phyloP scores from a whole-genome alignment of 2,113 vertebrate genomes.

The Antechinus flavipes region DNA sequence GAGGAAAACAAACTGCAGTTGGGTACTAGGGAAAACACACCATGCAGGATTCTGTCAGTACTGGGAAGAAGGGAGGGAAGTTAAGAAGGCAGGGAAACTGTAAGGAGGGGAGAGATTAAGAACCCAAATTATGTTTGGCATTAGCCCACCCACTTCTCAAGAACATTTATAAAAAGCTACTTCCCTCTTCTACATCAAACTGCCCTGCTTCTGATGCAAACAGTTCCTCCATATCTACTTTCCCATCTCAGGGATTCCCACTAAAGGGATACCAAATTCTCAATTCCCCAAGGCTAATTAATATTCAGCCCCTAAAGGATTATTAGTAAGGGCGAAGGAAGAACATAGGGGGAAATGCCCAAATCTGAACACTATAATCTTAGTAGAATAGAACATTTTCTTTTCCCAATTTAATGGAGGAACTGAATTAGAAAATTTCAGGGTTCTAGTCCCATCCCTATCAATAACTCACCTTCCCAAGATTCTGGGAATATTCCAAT shows the following conservation, averaged over 20 bases:
- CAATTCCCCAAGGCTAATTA: constrained; percentile 61
- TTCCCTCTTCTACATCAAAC: constrained; percentile 35
- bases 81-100: constrained; percentile 59
- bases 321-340: constrained; percentile 70
- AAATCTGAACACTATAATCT: constrained; percentile 40
- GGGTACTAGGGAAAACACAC: constrained; percentile 78
- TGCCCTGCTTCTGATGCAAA: constrained; percentile 8
- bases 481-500: constrained; percentile 35
- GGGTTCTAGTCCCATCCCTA: constrained; percentile 17
- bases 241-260: constrained; percentile 34
- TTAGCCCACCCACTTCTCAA: background rate
- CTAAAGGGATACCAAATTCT: constrained; percentile 57
- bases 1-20: constrained; percentile 80
- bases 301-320: constrained; percentile 68
- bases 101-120: constrained; percentile 49
- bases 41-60: constrained; percentile 79
- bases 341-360: constrained; percentile 29
- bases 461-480: constrained; percentile 7
- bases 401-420: background rate
- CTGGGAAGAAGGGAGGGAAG: constrained; percentile 63
- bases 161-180: constrained; percentile 12
- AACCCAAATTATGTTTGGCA: constrained; percentile 59
- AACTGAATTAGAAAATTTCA: constrained; percentile 26
- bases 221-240: constrained; percentile 39
- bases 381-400: background rate